Evolutionary conservation across 2,888 invertebrate species (phyloP).

Genomic region (Drosophila paucipuncta): DNA sequence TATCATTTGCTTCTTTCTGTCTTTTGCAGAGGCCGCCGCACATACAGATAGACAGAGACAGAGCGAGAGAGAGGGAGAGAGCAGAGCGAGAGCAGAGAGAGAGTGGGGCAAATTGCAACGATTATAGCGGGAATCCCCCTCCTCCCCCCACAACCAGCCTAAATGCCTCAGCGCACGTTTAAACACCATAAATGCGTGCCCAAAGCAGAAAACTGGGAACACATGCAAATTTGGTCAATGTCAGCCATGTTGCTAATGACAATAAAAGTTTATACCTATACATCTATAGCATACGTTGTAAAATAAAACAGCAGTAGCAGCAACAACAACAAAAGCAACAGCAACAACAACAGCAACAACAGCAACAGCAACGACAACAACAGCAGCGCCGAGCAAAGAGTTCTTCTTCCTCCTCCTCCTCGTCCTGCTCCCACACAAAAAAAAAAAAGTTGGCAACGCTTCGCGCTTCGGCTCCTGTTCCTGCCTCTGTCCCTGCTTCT

Average conservation of each 20-base stretch:
- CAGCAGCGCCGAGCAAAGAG: constrained; percentile 24
- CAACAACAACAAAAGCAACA: constrained; percentile 1
- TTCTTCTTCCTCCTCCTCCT: constrained; percentile 3
- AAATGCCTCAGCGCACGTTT: constrained; percentile 71
- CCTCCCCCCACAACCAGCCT: constrained; percentile 17
- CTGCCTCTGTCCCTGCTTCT: constrained; percentile 3
- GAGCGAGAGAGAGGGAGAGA: background rate
- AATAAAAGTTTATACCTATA: constrained; percentile 82
- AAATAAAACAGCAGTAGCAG: constrained; percentile 73
- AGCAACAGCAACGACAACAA: background rate
- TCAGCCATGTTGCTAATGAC: constrained; percentile 74
- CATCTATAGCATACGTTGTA: constrained; percentile 83
- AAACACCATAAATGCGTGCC: constrained; percentile 84
- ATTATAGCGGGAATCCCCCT: constrained; percentile 1
- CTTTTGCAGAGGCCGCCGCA: constrained; percentile 38
- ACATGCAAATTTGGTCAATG: constrained; percentile 81
- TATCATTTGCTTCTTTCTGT: background rate
- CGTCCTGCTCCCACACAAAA: constrained; percentile 4
- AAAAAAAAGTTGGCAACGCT: constrained; percentile 19
- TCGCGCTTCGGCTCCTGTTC: constrained; percentile 2
- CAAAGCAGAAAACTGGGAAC: constrained; percentile 82
- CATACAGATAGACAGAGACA: constrained; percentile 33
- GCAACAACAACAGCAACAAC: constrained; percentile 1
- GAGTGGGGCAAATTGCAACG: constrained; percentile 14
- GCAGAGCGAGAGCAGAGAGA: background rate